Base-by-base conservation (phyloP, 2,888 invertebrate genomes). In the Euzophera pinguis region DNA sequence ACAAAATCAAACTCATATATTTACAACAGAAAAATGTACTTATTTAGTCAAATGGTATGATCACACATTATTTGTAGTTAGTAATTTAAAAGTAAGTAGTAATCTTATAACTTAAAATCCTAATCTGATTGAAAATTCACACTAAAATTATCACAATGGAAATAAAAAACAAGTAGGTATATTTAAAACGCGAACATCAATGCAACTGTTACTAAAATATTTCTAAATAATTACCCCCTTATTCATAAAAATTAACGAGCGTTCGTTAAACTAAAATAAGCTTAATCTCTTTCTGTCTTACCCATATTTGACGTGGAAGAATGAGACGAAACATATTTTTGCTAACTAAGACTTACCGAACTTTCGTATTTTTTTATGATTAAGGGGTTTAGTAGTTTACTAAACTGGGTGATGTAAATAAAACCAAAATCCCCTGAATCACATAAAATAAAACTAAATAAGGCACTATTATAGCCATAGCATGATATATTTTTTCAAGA, bases 21-120 rank as follows among this genome's bases (percentile, higher is more conserved):
- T 50, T 50, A 39, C 49, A 50, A 12, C 5, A 22, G 22, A 45
- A 16, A 45, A 45, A 14, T 45, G 42, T 43, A 43, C 45, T 45
- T 45, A 45, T 45, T 32, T 34, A 45, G 13, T 9, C 43, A 45
- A 45, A 29, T 45, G 45, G 45, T 45, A 45, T 45, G 45, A 32
- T 45, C 32, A 45, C 22, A 29, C 45, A 45, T 34, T 10, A 34
- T 16, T 13, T 7, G 7, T 13, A 45, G 9, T 14, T 10, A 29
- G 8, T n/a, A n/a, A 13, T 45, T 43, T 12, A 29, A 13, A n/a
- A n/a, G n/a, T n/a, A 43, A 17, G 16, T 29, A 29, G 29, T 29
- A 29, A 29, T 32, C 10, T 12, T 38, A 13, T 39, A 39, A 39
- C 9, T 39, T 39, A 9, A 39, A 13, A 35, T n/a, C n/a, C n/a